A percentile compares a stretch with the other conserved stretches of the same genome.
These are phyloP conservation scores for Meliscaeva auricollis DNA, from an alignment of 2,888 invertebrate species.

Conservation along the genomic window DNA sequence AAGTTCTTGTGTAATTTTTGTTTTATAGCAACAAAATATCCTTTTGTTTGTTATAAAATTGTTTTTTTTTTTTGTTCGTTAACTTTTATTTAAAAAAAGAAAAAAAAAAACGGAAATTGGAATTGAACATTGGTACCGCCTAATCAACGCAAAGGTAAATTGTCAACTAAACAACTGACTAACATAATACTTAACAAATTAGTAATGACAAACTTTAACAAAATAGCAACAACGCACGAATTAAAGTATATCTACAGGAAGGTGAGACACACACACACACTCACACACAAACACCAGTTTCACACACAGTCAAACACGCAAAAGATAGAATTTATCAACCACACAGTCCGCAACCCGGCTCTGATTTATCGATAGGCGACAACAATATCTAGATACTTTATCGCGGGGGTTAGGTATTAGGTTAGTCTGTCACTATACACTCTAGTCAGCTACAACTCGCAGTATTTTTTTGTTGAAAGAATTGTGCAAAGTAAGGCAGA, in stretches of 20 bases:
- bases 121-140: slow-evolving; percentile 60
- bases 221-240: slow-evolving; percentile 38
- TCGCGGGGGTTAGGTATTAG: slow-evolving; percentile 36
- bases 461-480: slow-evolving; percentile 25
- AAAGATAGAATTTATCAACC: slow-evolving; percentile 63
- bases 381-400: slow-evolving; percentile 59
- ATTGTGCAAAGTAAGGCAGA: slow-evolving; percentile 52
- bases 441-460: slow-evolving; percentile 48
- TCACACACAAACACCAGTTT: slow-evolving; percentile 23
- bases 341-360: slow-evolving; percentile 69
- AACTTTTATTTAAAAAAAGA: slow-evolving; percentile 20
- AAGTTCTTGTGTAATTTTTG: slow-evolving; percentile 27
- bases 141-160: slow-evolving; percentile 74
- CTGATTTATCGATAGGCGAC: slow-evolving; percentile 64
- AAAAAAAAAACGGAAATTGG: slow-evolving; percentile 28
- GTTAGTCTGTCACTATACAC: slow-evolving; percentile 16
- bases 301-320: slow-evolving; percentile 29
- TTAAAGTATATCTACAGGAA: slow-evolving; percentile 34
- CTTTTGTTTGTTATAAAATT: slow-evolving; percentile 54
- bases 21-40: slow-evolving; percentile 49
- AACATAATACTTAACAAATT: slow-evolving; percentile 75
- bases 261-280: slow-evolving; percentile 19
- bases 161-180: slow-evolving; percentile 75
- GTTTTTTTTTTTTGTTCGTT: neutral
- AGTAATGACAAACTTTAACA: slow-evolving; percentile 71